Percentiles rank a stretch among this genome's conserved stretches.
phyloP scores from a whole-genome alignment of 1,140 invertebrate genomes.

The Orius insidiosus region DNA sequence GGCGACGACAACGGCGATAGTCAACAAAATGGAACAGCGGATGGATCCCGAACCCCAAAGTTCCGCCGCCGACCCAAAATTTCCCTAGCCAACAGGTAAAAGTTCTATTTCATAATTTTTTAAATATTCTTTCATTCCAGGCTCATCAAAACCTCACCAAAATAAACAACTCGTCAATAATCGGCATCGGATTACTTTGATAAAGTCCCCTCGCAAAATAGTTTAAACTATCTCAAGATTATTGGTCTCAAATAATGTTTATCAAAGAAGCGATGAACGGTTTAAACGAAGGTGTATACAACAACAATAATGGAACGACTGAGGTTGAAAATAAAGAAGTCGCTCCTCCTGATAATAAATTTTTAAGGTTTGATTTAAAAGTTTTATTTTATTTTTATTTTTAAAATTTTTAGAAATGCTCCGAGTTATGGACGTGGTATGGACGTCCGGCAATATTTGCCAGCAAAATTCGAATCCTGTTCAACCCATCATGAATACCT shows the following conservation, averaged over 20 bases:
- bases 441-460: too few species aligned
- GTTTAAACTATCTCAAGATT: not conserved
- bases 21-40: not conserved
- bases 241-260: not conserved
- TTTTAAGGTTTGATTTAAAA: not conserved
- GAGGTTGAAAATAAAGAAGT: conserved; percentile 22
- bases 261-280: not conserved
- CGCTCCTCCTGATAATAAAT: conserved; percentile 15
- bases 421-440: too few species aligned
- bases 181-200: too few species aligned
- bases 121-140: not conserved
- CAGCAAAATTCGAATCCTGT: too few species aligned
- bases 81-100: too few species aligned
- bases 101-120: too few species aligned
- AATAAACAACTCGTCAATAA: not conserved
- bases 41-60: not conserved
- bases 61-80: not conserved
- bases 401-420: not conserved
- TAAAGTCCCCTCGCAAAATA: not conserved
- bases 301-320: conserved; percentile 5
- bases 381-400: not conserved
- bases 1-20: conserved; percentile 1
- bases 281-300: not conserved
- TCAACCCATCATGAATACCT: too few species aligned
- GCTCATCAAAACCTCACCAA: not conserved